Evolutionary conservation across 2,113 vertebrate species (phyloP).

Genomic region (Dipodomys merriami): DNA sequence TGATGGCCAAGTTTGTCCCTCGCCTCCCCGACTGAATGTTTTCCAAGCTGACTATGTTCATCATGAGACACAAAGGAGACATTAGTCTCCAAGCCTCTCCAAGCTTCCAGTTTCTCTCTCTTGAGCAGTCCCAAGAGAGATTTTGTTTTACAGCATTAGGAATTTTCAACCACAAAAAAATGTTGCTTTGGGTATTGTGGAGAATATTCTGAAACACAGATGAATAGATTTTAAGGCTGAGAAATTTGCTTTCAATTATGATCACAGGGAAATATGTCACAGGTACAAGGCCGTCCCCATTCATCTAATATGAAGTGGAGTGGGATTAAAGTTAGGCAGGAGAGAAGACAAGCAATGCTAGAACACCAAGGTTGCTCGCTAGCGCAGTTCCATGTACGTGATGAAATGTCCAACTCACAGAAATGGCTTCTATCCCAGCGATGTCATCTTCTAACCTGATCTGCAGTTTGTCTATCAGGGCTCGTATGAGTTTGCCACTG

Average conservation of each 20-base stretch:
- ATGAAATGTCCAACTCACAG: constrained; percentile 61
- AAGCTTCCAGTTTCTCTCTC: background rate
- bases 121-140: background rate
- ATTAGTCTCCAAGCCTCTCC: background rate
- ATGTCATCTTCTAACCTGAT: constrained; percentile 66
- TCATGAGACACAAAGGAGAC: background rate
- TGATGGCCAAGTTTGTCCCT: background rate
- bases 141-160: background rate
- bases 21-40: background rate
- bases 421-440: constrained; percentile 23
- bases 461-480: constrained; percentile 64
- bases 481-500: constrained; percentile 55
- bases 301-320: background rate
- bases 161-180: background rate
- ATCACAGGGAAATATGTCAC: background rate
- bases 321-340: background rate
- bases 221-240: background rate
- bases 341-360: background rate
- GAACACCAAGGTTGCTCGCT: background rate
- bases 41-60: background rate
- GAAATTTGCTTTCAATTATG: constrained; percentile 34
- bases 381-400: background rate
- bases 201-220: background rate
- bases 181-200: background rate
- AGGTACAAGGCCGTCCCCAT: background rate